phyloP scores from a whole-genome alignment of 2,888 invertebrate species.

The Epinotia brunnichana region DNA sequence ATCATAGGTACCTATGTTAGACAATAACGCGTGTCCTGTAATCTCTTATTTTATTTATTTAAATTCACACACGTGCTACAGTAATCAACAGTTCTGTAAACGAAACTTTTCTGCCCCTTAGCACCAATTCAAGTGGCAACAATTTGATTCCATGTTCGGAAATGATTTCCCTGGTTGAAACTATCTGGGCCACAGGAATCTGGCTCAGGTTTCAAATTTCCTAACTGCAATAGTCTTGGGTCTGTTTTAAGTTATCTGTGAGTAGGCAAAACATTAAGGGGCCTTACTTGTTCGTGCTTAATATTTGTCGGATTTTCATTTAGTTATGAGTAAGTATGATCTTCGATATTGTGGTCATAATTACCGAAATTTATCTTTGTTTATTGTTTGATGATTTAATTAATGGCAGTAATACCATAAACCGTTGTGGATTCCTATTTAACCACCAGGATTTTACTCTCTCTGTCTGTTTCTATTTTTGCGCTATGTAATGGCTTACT shows the following conservation, averaged over 20 bases:
- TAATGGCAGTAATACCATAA: no score
- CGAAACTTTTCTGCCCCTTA: background rate
- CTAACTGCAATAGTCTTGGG: slow-evolving; percentile 38
- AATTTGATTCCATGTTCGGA: slow-evolving; percentile 29
- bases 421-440: no score
- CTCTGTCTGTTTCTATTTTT: no score
- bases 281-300: background rate
- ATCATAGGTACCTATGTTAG: no score
- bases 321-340: background rate
- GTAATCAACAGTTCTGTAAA: background rate
- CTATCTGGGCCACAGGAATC: slow-evolving; percentile 28
- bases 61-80: background rate
- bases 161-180: slow-evolving; percentile 39
- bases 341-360: background rate
- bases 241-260: slow-evolving; percentile 29
- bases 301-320: background rate
- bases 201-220: slow-evolving; percentile 24
- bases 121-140: slow-evolving; percentile 18
- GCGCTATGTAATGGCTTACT: no score
- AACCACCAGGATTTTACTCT: no score
- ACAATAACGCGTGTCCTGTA: no score
- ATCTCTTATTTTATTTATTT: background rate
- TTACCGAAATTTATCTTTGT: no score
- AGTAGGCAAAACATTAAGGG: slow-evolving; percentile 26
- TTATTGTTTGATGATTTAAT: no score